Conservation (phyloP, 2,113 vertebrate genomes). For the Gambusia holbrooki region DNA sequence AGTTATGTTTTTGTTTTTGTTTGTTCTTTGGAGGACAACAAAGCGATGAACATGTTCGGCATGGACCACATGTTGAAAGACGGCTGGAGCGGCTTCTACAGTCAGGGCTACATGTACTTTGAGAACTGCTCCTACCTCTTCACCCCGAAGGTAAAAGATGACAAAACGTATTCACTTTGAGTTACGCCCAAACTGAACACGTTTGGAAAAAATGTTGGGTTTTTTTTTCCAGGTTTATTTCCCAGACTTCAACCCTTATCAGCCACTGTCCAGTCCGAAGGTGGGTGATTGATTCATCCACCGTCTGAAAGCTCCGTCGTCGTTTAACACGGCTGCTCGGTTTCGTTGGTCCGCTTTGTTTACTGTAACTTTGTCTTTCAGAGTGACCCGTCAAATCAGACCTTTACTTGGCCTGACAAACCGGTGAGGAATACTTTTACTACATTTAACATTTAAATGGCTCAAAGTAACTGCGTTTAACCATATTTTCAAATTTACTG, state of each 20-base stretch:
- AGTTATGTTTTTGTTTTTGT: not conserved
- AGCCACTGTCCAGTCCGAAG: constrained; percentile 77
- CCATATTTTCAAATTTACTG: no score
- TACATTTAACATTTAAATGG: not conserved
- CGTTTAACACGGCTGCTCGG: not conserved
- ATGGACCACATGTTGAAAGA: constrained; percentile 82
- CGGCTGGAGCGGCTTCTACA: constrained; percentile 89
- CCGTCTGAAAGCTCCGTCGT: not conserved
- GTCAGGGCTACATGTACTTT: constrained; percentile 81
- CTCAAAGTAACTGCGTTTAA: no score
- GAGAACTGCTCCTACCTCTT: constrained; percentile 87
- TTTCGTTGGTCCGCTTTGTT: not conserved
- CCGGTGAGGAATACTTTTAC: constrained; percentile 60
- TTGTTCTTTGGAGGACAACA: constrained; percentile 78
- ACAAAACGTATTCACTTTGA: not conserved
- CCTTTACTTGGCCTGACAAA: constrained; percentile 64
- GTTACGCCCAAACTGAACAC: no score
- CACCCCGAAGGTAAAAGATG: constrained; percentile 81
- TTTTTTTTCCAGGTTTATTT: constrained; percentile 81
- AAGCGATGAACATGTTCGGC: constrained; percentile 84
- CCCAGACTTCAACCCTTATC: constrained; percentile 81
- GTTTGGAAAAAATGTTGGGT: no score
- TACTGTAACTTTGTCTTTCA: constrained; percentile 12
- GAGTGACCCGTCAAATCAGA: constrained; percentile 71
- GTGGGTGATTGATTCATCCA: constrained; percentile 44